Evolutionary conservation across 1,140 invertebrate genomes (phyloP).

Genomic region (Hyposmocoma kahamanoa): DNA sequence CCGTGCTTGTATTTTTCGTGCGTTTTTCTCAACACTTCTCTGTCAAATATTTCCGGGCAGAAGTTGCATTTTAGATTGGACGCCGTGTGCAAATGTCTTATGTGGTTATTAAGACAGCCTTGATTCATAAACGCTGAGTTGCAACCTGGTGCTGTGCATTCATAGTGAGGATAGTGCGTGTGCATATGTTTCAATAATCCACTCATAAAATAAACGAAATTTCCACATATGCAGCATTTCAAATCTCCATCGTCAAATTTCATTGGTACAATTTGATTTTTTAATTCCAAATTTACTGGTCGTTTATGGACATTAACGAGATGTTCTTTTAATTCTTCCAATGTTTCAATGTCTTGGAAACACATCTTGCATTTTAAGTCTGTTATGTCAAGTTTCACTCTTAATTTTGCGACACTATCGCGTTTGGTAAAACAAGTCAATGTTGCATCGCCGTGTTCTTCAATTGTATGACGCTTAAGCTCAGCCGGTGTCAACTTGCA

Average conservation of each 20-base stretch:
- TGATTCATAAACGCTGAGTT: too few relatives aligned
- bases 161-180: too few relatives aligned
- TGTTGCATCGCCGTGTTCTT: conserved; percentile 19
- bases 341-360: conserved; percentile 13
- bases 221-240: conserved; percentile 33
- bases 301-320: conserved; percentile 20
- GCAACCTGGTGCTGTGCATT: too few relatives aligned
- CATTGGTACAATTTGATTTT: conserved; percentile 41
- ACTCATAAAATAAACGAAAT: too few relatives aligned
- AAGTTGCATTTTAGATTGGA: too few relatives aligned
- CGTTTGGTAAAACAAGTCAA: conserved; percentile 28
- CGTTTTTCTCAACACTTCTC: conserved; percentile 30
- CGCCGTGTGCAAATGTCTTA: too few relatives aligned
- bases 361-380: conserved; percentile 27
- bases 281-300: conserved; percentile 22
- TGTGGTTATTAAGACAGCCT: too few relatives aligned
- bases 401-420: background rate
- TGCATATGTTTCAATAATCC: too few relatives aligned
- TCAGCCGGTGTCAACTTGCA: conserved; percentile 28
- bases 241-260: conserved; percentile 27
- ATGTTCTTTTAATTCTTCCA: conserved; percentile 8
- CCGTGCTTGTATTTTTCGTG: conserved; percentile 41
- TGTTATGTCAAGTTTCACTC: conserved; percentile 21
- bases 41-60: conserved; percentile 45
- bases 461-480: conserved; percentile 33